Evolutionary conservation across 2,113 vertebrate species (phyloP), one percentile per base, ranked within the genome.

Genomic region (Poeciliopsis occidentalis): DNA sequence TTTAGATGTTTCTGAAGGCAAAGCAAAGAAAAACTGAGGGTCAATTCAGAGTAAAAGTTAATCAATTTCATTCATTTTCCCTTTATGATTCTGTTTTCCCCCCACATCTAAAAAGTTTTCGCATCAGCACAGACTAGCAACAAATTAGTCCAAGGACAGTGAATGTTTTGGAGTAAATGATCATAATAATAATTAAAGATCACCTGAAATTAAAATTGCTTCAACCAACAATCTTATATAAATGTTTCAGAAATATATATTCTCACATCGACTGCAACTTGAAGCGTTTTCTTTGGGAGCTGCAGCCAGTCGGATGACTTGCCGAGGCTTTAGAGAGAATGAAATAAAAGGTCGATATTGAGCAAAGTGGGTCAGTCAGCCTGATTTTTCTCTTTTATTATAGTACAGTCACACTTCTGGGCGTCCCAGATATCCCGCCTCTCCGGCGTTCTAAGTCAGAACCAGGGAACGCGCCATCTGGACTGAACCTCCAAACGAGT

Each of bases 401-500:
- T 7, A 15, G 13, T 15, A 44, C 67, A 71, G 29, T 12, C 17
- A 27, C 0, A 30, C 12, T 37, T 27, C 29, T 64, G 41, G 64
- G 13, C 39, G 29, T 26, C 63, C 5, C 60, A 41, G 19, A 10
- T 47, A 68, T 37, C 30, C 65, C 22, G 24, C 4, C 3, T 63
- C 24, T 30, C 26, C 5, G 4, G 30, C 15, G n/a, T 32, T 54
- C 39, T 72, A 60, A 31, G 67, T 29, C 12, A 6, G 24, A 63
- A 24, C 27, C 47, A 34, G 31, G 32, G 26, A 68, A 27, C 64
- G 54, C 3, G 27, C 8, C 26, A 54, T 41, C 15, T 69, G 19
- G 24, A 27, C 54, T 34, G 34, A 61, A 77, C 34, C 34, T 67
- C 22, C 64, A 82, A 73, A n/a, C n/a, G 26, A 60, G 69, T 19